Evolutionary conservation across 1,140 invertebrate genomes (phyloP), one percentile per base, ranked within the genome.

Genomic region (Tetragonula clypearis): DNA sequence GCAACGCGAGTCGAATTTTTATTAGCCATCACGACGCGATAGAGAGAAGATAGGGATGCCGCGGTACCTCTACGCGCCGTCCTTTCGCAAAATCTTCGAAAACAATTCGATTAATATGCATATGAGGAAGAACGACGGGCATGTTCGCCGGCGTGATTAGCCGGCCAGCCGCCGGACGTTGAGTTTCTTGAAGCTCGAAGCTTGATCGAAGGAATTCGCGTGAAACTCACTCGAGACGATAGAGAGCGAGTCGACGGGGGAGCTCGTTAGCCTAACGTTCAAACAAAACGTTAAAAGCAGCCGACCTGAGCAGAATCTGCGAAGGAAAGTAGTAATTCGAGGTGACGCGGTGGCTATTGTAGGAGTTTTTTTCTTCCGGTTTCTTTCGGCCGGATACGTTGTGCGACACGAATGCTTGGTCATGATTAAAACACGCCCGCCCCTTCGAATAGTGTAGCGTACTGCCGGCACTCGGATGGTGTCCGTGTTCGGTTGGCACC

Each of bases 1-100:
- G 87, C 92, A 87, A 56, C 66, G 68, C 73, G 82, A 72, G 82
- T 53, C 85, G 80, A 89, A 89, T 90, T 87, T 89, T 87, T 82
- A 89, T 85, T 76, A 89, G 68, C 80, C 11, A n/a, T 1, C 56
- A 35, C 30, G 41, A 41, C 4, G 58, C 78, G 76, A 66, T 78
- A 55, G 79, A 55, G 79, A 55, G 14, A 26, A 66, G 14, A 17
- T 26, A 12, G 53, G 35, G 35, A 11, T 49, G 14, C 30, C n/a
- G 21, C 4, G 17, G 19, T 15, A 21, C 49, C 71, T 62, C 30
- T 26, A 19, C 8, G 11, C 41, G 4, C 41, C 2, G 35, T 35
- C 3, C 35, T 87, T 89, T 82, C 69, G 74, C 82, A 73, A 79
- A 79, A 79, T 90, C 66, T 53, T 75, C 76, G 41, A 68, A 76